These are phyloP conservation scores for Iguana delicatissima DNA, from an alignment of 2,797 vertebrate species.

Conservation along the genomic window DNA sequence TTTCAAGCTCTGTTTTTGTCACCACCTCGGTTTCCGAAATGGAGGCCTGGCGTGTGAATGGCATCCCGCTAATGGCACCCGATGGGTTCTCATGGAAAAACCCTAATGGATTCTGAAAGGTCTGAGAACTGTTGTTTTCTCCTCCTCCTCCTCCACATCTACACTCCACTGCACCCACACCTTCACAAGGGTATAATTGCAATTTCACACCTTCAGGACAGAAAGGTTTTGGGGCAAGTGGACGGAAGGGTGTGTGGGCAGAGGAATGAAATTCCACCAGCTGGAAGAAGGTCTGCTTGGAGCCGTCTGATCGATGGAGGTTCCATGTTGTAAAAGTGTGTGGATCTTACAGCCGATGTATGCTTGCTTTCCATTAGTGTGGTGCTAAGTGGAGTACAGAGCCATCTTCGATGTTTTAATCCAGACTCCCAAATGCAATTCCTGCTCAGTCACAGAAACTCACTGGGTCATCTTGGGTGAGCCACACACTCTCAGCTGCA, in stretches of 20 bases:
- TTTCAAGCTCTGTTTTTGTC: not conserved
- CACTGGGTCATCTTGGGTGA: no score
- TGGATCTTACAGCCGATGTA: not conserved
- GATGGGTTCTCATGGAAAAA: not conserved
- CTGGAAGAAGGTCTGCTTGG: not conserved
- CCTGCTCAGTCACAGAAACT: no score
- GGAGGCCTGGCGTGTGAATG: not conserved
- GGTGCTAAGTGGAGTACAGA: no score
- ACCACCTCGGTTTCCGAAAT: not conserved
- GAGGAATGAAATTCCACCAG: not conserved
- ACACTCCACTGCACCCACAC: not conserved
- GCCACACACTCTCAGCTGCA: no score
- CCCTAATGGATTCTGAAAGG: slow-evolving; percentile 8
- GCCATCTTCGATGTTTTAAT: no score
- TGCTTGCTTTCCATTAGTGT: not conserved
- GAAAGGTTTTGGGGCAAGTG: not conserved
- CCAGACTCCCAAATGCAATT: no score
- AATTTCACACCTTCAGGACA: slow-evolving; percentile 26
- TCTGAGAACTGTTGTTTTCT: not conserved
- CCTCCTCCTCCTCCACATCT: no score
- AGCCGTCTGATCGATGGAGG: not conserved
- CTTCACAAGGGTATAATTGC: slow-evolving; percentile 20
- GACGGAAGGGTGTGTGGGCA: not conserved
- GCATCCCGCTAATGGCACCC: not conserved
- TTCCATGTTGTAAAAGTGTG: not conserved